phyloP scores from a whole-genome alignment of 1,140 invertebrate species.

The Sesamia nonagrioides region DNA sequence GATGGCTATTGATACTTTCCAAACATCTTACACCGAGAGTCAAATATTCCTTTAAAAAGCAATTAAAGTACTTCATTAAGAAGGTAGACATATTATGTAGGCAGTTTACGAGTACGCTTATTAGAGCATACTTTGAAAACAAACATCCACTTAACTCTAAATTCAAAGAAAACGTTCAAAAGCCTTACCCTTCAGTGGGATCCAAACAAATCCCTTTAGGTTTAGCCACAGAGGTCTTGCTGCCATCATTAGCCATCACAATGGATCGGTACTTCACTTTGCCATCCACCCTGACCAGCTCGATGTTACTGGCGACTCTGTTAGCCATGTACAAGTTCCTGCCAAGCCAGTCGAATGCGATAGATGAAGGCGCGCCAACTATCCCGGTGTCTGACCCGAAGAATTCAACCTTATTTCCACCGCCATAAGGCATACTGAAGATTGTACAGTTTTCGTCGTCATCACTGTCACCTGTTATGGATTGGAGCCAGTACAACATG shows the following conservation, averaged over 20 bases:
- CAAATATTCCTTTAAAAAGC: background rate
- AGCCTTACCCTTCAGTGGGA: conserved; percentile 93
- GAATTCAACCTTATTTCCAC: conserved; percentile 96
- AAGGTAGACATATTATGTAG: too few species aligned
- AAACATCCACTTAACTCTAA: too few species aligned
- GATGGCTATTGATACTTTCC: background rate
- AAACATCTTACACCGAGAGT: too few species aligned
- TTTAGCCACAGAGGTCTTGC: conserved; percentile 94
- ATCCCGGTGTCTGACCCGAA: conserved; percentile 93
- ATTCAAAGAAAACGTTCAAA: background rate
- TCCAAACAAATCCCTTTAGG: conserved; percentile 96
- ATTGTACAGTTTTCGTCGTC: conserved; percentile 94
- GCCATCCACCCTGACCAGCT: conserved; percentile 96
- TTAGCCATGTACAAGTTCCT: conserved; percentile 98
- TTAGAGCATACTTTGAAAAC: background rate
- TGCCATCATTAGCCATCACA: conserved; percentile 97
- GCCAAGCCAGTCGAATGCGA: conserved; percentile 99
- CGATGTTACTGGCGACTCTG: conserved; percentile 96
- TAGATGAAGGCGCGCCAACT: conserved; percentile 95
- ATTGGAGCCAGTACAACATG: conserved; percentile 95
- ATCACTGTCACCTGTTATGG: conserved; percentile 90
- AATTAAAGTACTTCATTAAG: too few species aligned
- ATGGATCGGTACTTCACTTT: conserved; percentile 95
- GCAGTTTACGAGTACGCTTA: background rate
- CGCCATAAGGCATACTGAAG: conserved; percentile 94